phyloP scores from a whole-genome alignment of 2,797 vertebrate genomes.

The Carcharodon carcharias region DNA sequence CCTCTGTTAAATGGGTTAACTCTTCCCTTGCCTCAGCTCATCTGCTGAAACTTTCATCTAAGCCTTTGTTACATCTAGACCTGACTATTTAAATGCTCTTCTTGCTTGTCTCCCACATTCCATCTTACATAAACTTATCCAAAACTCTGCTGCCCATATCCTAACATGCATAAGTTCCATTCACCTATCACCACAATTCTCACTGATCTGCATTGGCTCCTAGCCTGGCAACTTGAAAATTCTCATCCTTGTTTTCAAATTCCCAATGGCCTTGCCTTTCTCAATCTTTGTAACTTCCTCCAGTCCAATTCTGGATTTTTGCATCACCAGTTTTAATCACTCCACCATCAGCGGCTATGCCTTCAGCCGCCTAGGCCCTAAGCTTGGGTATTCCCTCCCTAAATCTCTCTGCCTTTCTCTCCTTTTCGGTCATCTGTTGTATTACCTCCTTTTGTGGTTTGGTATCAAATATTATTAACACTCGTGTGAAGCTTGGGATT shows the following conservation, averaged over 20 bases:
- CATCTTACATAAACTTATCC: not conserved
- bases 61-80: not conserved
- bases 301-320: not conserved
- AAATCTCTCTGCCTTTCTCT: not conserved
- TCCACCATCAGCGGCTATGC: not conserved
- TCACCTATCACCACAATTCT: not conserved
- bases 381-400: not conserved
- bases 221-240: not conserved
- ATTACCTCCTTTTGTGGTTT: not conserved
- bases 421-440: not conserved
- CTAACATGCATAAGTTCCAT: not conserved
- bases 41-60: not conserved
- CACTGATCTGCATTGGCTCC: not conserved
- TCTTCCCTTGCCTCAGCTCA: not conserved
- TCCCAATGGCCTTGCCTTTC: not conserved
- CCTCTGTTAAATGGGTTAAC: not conserved
- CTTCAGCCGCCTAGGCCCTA: not conserved
- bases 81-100: not conserved
- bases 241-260: not conserved
- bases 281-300: not conserved
- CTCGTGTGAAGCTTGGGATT: not conserved
- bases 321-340: not conserved
- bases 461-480: not conserved
- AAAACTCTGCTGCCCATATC: not conserved
- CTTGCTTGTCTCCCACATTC: not conserved